A percentile compares a stretch with the other conserved stretches of the same genome.
Conservation (phyloP, 2,888 invertebrate species). For the Mythimna lalbum region DNA sequence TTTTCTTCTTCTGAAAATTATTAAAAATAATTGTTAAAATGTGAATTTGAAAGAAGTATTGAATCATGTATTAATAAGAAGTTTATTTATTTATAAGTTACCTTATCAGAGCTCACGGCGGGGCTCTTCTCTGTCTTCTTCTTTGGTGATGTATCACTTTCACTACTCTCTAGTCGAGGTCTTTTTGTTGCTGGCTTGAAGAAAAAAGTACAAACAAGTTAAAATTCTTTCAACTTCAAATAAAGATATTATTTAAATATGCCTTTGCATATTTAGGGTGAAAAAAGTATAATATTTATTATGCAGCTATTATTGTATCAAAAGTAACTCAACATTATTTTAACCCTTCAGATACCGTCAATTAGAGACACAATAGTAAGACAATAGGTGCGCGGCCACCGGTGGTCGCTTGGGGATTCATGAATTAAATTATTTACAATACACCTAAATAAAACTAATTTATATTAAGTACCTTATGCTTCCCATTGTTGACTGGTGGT, state of each 20-base stretch:
- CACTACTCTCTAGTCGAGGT: conserved; percentile 78
- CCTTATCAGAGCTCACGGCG: conserved; percentile 65
- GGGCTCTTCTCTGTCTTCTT: conserved; percentile 55
- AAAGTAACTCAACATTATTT: too few relatives aligned
- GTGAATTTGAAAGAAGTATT: neutral
- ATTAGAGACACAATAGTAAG: too few relatives aligned
- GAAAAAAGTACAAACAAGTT: neutral
- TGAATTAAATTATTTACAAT: too few relatives aligned
- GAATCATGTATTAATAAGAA: neutral
- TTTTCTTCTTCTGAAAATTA: conserved; percentile 75
- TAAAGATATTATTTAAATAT: too few relatives aligned
- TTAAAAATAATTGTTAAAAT: neutral
- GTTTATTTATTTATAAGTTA: conserved; percentile 41
- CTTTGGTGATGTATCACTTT: conserved; percentile 71
- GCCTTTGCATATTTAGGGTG: too few relatives aligned
- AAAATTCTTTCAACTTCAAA: too few relatives aligned
- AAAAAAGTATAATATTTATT: too few relatives aligned
- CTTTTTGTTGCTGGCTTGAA: conserved; percentile 79
- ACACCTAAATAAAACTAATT: neutral
- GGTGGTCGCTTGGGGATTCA: too few relatives aligned
- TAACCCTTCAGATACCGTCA: too few relatives aligned
- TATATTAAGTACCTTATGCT: conserved; percentile 63
- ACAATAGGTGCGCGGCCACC: too few relatives aligned
- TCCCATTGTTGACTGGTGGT: conserved; percentile 55
- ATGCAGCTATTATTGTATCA: too few relatives aligned